Base-by-base conservation (phyloP, 2,113 vertebrate genomes). In the Litocranius walleri region DNA sequence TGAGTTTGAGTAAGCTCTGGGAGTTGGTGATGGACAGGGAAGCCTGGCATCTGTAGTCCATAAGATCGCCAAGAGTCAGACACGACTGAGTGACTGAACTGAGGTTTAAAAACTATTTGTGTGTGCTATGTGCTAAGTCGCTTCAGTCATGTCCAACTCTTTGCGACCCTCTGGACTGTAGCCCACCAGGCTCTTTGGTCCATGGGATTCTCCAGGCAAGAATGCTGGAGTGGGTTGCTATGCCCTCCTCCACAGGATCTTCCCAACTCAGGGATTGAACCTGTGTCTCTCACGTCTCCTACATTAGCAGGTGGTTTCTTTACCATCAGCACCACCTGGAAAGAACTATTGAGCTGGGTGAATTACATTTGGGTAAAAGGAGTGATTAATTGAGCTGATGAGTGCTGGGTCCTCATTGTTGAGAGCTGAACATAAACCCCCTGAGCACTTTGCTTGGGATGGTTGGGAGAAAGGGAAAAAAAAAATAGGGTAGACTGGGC, bases 31-130 rank as follows among this genome's bases (percentile, higher is more conserved):
- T 71, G n/a, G 67, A 36, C 67, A 71, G 67, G 67, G n/a, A 71
- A 40, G 19, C n/a, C 67, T 71, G n/a, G n/a, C 0, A 5, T 71
- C 10, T 12, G 9, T 21, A 40, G 5, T 23, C 10, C 19, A 71
- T 3, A 5, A 0, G 5, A 21, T 40, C 0, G 0, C 19, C 5
- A 6, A 71, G n/a, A 71, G 19, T 40, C n/a, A 5, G n/a, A 71
- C n/a, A 40, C 2, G 1, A 71, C 19, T 23, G 19, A 71, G 67
- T 40, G 67, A 71, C n/a, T 71, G 64, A 71, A 23, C n/a, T 71
- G 67, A 71, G 19, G 36, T 6, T 27, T 77, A 77, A 43, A 36
- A 43, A 27, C 71, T 50, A n/a, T 7, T 30, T 45, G 91, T 71
- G 67, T 12, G 19, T 71, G 64, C 67, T 71, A 2, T 71, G 67